Evolutionary conservation across 2,888 invertebrate species (phyloP), one percentile per base, ranked within the genome.

Genomic region (Lasioglossum zephyrum): DNA sequence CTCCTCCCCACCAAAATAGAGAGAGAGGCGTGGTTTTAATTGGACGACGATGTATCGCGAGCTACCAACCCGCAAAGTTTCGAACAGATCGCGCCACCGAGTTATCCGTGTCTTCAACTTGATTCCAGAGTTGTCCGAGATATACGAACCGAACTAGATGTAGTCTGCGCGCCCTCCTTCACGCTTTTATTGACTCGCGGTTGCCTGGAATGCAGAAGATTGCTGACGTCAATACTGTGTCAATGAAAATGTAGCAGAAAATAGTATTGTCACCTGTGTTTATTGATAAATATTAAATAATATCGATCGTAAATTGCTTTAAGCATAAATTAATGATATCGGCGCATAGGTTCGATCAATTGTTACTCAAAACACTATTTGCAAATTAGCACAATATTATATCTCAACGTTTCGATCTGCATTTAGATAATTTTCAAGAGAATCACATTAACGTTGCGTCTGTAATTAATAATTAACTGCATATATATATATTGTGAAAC

Each of bases 1-100:
- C 60, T 16, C 31, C 3, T 11, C 13, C 26, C 66, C 60, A 26
- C 16, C 18, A 6, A 47, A 36, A 66, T 11, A 44, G 44, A 66
- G 26, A 74, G 74, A 39, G 73, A 13, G 41, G 26, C 26, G n/a
- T 41, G 39, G 53, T n/a, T 13, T 31, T 86, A 86, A 86, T 87
- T 82, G 82, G 73, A 73, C 69, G 39, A 39, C 22, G 74, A 75
- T 53, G 85, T 53, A 63, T 84, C 77, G 77, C 60, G 49, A 18
- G 69, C 31, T 72, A 16, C 39, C 36, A 26, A 6, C 66, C 8
- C 36, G 47, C 18, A 39, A 83, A 83, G 63, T 84, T 84, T 69
- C 66, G 16, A 57, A 57, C 53, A 18, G 82, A 44, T 75, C 72
- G n/a, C 70, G 53, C 22, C 74, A 72, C 41, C 49, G n/a, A 74